Evolutionary conservation across 1,140 invertebrate genomes (phyloP).

Genomic region (Brachionus koreanus): DNA sequence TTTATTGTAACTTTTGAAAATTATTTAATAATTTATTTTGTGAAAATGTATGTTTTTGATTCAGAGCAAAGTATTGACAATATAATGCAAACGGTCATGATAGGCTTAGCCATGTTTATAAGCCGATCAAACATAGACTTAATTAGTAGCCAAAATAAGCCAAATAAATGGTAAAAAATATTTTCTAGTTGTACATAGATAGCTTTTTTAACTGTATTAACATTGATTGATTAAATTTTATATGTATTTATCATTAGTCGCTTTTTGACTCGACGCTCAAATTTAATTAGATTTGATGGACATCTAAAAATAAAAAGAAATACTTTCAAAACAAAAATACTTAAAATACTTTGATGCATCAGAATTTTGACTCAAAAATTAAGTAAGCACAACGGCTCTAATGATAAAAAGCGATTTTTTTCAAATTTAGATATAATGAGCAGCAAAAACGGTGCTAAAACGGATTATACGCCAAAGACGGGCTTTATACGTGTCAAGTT

Average conservation of each 20-base stretch:
- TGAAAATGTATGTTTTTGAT: background rate
- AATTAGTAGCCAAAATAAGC: background rate
- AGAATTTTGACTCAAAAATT: background rate
- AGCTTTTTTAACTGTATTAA: slow-evolving; percentile 12
- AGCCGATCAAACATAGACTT: background rate
- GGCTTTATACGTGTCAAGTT: slow-evolving; percentile 15
- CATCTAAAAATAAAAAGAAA: background rate
- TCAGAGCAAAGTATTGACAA: background rate
- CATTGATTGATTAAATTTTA: slow-evolving; percentile 33
- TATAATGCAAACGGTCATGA: background rate
- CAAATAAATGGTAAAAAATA: background rate
- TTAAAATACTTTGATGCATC: background rate
- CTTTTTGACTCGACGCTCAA: background rate
- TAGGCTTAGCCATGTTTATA: background rate
- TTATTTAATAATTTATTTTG: background rate
- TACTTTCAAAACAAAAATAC: background rate
- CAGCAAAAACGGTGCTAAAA: background rate
- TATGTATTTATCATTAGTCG: slow-evolving; percentile 30
- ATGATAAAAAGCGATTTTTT: background rate
- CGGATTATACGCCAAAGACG: background rate
- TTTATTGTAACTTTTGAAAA: background rate
- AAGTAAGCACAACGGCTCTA: background rate
- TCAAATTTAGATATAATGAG: background rate
- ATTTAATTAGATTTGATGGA: background rate
- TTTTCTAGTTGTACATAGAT: background rate